phyloP scores from a whole-genome alignment of 2,888 invertebrate species.

The Pheosia gnoma region DNA sequence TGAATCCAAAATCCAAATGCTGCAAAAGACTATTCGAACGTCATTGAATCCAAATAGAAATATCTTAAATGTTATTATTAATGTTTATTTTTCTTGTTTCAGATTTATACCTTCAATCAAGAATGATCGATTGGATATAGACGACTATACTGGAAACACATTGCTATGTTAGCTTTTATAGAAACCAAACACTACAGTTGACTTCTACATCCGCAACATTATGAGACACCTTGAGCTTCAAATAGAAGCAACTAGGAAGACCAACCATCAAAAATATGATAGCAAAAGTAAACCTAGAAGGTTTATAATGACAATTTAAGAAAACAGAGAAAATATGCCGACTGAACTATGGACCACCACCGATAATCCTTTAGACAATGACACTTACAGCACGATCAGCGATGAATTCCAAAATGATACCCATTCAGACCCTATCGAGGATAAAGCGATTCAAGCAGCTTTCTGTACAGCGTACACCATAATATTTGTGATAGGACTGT shows the following conservation, averaged over 20 bases:
- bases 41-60: too few relatives aligned
- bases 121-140: slow-evolving; percentile 31
- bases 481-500: slow-evolving; percentile 92
- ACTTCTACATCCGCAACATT: slow-evolving; percentile 38
- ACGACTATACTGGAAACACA: slow-evolving; percentile 9
- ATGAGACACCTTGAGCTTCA: slow-evolving; percentile 46
- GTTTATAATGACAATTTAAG: slow-evolving; percentile 74
- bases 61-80: too few relatives aligned
- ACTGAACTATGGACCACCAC: slow-evolving; percentile 64
- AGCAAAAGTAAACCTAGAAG: slow-evolving; percentile 54
- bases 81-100: slow-evolving; percentile 33
- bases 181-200: slow-evolving; percentile 12
- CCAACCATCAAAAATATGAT: slow-evolving; percentile 55
- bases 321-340: slow-evolving; percentile 66
- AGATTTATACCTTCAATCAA: slow-evolving; percentile 38
- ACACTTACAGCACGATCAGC: slow-evolving; percentile 42
- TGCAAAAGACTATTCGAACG: too few relatives aligned
- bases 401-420: slow-evolving; percentile 53
- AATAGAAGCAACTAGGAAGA: slow-evolving; percentile 30
- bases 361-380: slow-evolving; percentile 54
- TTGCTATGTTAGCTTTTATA: slow-evolving; percentile 8
- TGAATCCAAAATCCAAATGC: too few relatives aligned
- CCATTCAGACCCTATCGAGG: slow-evolving; percentile 83
- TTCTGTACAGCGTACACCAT: slow-evolving; percentile 90
- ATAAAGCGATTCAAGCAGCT: slow-evolving; percentile 87